A percentile compares a stretch with the other conserved stretches of the same genome.
Conservation (phyloP, 2,797 vertebrate genomes). For the Sphaeramia orbicularis region DNA sequence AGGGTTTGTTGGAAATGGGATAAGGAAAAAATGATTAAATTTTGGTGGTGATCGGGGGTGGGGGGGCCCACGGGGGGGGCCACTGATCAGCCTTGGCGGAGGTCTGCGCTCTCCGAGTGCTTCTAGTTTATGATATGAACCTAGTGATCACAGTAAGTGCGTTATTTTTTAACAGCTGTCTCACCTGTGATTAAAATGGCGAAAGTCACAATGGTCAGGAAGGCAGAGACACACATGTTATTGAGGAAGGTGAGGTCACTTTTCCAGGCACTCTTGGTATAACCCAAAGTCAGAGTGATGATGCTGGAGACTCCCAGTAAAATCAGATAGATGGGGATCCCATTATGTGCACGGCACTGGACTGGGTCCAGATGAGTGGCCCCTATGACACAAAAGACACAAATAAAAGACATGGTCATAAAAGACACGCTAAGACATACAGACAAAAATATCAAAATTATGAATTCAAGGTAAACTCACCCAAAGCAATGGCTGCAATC, state of each 20-base stretch:
- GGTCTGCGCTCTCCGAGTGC: no score
- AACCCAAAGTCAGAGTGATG: conserved; percentile 56
- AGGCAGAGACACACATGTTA: background rate
- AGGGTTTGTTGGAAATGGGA: no score
- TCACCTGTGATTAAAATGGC: no score
- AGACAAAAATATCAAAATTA: background rate
- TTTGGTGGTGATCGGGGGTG: no score
- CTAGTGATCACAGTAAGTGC: no score
- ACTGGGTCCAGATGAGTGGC: conserved; percentile 27
- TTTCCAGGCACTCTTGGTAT: conserved; percentile 4
- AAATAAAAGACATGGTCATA: background rate
- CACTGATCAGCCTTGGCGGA: no score
- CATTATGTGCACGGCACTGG: conserved; percentile 59
- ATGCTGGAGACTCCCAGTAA: conserved; percentile 62
- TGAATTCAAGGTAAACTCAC: conserved; percentile 45
- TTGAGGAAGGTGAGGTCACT: background rate
- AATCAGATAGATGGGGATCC: conserved; percentile 76
- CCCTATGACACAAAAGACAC: conserved; percentile 48
- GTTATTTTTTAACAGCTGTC: no score
- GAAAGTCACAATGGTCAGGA: conserved; percentile 6
- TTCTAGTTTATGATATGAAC: no score
- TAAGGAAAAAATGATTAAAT: no score
- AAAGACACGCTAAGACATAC: no score
- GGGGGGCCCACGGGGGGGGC: no score
- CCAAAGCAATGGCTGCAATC: conserved; percentile 70